Conservation (phyloP, 2,888 invertebrate species). For the Thysanoteuthis rhombus region DNA sequence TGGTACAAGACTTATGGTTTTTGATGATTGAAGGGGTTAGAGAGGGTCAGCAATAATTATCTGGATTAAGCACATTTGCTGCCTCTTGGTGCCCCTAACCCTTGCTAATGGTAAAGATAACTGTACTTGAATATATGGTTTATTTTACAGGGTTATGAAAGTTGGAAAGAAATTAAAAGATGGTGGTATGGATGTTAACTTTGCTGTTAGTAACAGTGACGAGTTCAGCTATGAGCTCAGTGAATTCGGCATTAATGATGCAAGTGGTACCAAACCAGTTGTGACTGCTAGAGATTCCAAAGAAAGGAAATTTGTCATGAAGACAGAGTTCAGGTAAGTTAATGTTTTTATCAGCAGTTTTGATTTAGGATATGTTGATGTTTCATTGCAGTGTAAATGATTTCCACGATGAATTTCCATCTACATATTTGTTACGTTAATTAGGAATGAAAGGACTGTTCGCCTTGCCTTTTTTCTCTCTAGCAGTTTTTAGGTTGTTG, state of each 20-base stretch:
- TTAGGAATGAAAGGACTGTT: no score
- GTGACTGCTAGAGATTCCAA: slow-evolving; percentile 84
- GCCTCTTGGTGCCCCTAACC: no score
- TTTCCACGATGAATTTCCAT: neutral
- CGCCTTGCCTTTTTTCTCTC: no score
- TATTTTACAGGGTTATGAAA: slow-evolving; percentile 79
- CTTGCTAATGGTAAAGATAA: no score
- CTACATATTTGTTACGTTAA: no score
- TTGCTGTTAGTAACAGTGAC: slow-evolving; percentile 91
- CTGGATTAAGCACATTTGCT: no score
- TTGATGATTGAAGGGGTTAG: no score
- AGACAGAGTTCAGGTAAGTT: slow-evolving; percentile 85
- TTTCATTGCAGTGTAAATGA: neutral
- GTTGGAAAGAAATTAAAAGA: slow-evolving; percentile 79
- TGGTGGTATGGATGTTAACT: slow-evolving; percentile 74
- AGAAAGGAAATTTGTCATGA: slow-evolving; percentile 89
- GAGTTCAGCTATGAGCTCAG: slow-evolving; percentile 94
- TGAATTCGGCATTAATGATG: slow-evolving; percentile 89
- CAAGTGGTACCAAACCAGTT: slow-evolving; percentile 86
- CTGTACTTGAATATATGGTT: neutral
- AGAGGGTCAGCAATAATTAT: no score
- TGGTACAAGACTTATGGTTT: no score
- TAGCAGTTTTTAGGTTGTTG: no score
- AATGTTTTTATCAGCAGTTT: neutral
- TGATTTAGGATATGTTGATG: neutral